phyloP scores from a whole-genome alignment of 2,113 vertebrate species.

The Meleagris gallopavo region DNA sequence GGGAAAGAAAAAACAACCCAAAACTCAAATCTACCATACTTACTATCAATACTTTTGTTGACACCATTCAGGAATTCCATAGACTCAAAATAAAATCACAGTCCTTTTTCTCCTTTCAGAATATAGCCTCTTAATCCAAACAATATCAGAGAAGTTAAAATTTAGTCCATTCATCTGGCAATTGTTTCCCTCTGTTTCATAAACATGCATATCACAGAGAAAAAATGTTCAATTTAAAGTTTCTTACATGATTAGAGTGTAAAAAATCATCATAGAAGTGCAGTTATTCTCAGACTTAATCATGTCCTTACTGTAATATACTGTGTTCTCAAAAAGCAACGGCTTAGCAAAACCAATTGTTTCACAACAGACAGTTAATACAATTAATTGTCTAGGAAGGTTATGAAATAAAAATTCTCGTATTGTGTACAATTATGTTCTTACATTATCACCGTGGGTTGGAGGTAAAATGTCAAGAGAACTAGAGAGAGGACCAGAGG shows the following conservation, averaged over 20 bases:
- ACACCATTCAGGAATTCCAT: constrained; percentile 70
- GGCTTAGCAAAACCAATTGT: constrained; percentile 4
- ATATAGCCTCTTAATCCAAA: constrained; percentile 85
- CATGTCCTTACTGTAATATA: not conserved
- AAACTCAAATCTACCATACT: constrained; percentile 71
- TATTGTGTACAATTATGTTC: not conserved
- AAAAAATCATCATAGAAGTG: constrained; percentile 81
- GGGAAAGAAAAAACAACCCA: constrained; percentile 48
- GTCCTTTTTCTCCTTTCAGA: constrained; percentile 86
- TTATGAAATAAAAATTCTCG: not conserved
- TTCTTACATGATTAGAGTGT: constrained; percentile 78
- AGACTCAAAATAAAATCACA: constrained; percentile 94
- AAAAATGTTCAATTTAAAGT: constrained; percentile 73
- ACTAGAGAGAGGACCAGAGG: not conserved
- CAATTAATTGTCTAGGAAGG: not conserved
- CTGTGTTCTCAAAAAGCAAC: not conserved
- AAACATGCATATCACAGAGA: constrained; percentile 78
- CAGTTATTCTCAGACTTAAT: not conserved
- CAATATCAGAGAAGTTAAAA: constrained; percentile 79
- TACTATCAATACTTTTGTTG: constrained; percentile 68
- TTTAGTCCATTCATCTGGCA: constrained; percentile 81
- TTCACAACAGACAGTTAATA: not conserved
- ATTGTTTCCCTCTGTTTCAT: constrained; percentile 68
- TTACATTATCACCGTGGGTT: not conserved
- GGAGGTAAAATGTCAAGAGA: not conserved